Conservation (phyloP, 2,888 invertebrate species). For the Meteorus cinctellus region DNA sequence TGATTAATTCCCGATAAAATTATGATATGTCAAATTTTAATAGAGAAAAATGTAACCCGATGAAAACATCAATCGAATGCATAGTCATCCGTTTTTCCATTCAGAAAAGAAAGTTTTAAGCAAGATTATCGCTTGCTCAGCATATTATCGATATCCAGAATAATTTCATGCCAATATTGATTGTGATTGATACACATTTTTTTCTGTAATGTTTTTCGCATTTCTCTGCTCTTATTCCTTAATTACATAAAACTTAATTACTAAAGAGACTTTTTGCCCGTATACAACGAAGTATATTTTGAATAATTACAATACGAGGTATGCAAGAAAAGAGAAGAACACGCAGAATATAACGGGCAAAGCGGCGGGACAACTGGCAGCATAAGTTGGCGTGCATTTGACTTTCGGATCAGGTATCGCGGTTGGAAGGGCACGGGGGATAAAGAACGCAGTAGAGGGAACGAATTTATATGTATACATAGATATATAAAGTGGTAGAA, state of each 20-base stretch:
- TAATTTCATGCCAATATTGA: too few relatives aligned
- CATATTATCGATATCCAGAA: too few relatives aligned
- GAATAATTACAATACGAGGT: conserved; percentile 44
- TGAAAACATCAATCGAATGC: too few relatives aligned
- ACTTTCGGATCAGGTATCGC: conserved; percentile 43
- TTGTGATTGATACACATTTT: background rate
- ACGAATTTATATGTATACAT: conserved; percentile 2
- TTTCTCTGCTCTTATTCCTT: background rate
- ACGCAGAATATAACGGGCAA: conserved; percentile 22
- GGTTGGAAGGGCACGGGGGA: conserved; percentile 45
- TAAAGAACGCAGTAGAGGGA: background rate
- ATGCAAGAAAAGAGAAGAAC: conserved; percentile 28
- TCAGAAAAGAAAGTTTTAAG: too few relatives aligned
- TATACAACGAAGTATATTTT: conserved; percentile 29
- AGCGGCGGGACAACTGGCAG: conserved; percentile 19
- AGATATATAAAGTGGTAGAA: conserved; percentile 8
- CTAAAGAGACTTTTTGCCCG: background rate
- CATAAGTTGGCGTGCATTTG: conserved; percentile 42
- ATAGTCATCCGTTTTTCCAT: too few relatives aligned
- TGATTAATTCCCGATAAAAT: too few relatives aligned
- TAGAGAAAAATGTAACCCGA: too few relatives aligned
- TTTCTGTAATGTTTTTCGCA: background rate
- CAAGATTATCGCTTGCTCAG: too few relatives aligned
- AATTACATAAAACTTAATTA: conserved; percentile 12
- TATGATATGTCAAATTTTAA: too few relatives aligned